phyloP scores from a whole-genome alignment of 2,888 invertebrate species.

The Apotomis capreana region DNA sequence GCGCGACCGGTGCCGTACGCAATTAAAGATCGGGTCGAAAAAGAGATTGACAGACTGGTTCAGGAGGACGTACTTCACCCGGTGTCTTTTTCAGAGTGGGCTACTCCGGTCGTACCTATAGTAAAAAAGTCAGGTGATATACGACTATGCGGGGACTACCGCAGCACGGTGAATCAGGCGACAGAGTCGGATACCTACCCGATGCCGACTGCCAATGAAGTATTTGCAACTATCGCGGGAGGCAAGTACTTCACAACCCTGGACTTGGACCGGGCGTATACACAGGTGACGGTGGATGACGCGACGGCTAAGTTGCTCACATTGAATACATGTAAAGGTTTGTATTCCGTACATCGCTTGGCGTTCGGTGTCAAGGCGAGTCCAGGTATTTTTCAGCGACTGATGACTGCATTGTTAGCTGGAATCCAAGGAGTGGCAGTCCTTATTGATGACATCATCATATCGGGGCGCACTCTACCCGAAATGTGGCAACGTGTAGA shows the following conservation, averaged over 20 bases:
- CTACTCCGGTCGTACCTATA: too few species aligned
- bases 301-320: conserved; percentile 25
- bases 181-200: too few species aligned
- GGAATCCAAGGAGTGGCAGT: conserved; percentile 43
- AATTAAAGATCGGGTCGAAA: too few species aligned
- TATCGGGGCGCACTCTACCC: conserved; percentile 20
- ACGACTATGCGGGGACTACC: too few species aligned
- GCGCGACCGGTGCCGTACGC: too few species aligned
- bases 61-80: conserved; percentile 30
- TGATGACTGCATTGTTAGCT: conserved; percentile 42
- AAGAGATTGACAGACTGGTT: too few species aligned
- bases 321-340: conserved; percentile 5
- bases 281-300: conserved; percentile 44
- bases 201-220: too few species aligned
- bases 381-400: conserved; percentile 43
- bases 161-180: too few species aligned
- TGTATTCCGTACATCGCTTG: conserved; percentile 1
- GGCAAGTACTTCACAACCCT: conserved; percentile 43
- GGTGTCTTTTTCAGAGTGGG: too few species aligned
- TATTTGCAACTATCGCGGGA: too few species aligned
- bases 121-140: too few species aligned
- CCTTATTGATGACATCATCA: conserved; percentile 45
- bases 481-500: conserved; percentile 37
- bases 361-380: conserved; percentile 4
- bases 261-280: conserved; percentile 46